Evolutionary conservation across 2,888 invertebrate species (phyloP).

Genomic region (Ophion ellenae): DNA sequence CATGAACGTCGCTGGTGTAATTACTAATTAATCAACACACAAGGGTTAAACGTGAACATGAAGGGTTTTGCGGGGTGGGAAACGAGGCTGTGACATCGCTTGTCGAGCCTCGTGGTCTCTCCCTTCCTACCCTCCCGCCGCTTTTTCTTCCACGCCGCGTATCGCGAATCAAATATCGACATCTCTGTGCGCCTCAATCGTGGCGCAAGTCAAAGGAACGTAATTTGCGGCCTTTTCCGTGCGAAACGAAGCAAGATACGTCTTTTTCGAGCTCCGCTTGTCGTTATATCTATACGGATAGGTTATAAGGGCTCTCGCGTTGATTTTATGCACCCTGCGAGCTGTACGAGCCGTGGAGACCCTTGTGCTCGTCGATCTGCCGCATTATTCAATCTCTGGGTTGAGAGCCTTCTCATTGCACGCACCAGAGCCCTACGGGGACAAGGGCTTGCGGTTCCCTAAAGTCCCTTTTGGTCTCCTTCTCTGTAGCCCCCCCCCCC

Average conservation of each 20-base stretch:
- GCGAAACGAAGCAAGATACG: background rate
- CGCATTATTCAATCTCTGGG: conserved; percentile 61
- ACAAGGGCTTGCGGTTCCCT: conserved; percentile 19
- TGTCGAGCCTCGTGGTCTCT: conserved; percentile 50
- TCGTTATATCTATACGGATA: background rate
- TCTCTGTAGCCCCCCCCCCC: background rate
- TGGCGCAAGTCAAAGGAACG: background rate
- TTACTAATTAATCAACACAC: conserved; percentile 60
- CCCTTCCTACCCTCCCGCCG: background rate
- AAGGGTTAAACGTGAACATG: conserved; percentile 44
- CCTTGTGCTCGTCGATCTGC: conserved; percentile 49
- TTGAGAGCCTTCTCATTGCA: conserved; percentile 44
- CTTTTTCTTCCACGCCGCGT: conserved; percentile 16
- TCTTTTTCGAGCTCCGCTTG: background rate
- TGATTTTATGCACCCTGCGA: conserved; percentile 34
- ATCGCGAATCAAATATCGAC: conserved; percentile 27
- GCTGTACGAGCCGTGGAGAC: conserved; percentile 17
- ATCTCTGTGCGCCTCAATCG: background rate
- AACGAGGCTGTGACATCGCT: conserved; percentile 43
- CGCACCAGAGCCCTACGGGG: conserved; percentile 6
- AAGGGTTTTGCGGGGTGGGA: background rate
- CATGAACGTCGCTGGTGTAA: conserved; percentile 29
- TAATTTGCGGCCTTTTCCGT: background rate
- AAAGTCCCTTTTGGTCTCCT: conserved; percentile 11
- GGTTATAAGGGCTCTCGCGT: background rate